Conservation (phyloP, 2,113 vertebrate species). For the Bucco capensis region DNA sequence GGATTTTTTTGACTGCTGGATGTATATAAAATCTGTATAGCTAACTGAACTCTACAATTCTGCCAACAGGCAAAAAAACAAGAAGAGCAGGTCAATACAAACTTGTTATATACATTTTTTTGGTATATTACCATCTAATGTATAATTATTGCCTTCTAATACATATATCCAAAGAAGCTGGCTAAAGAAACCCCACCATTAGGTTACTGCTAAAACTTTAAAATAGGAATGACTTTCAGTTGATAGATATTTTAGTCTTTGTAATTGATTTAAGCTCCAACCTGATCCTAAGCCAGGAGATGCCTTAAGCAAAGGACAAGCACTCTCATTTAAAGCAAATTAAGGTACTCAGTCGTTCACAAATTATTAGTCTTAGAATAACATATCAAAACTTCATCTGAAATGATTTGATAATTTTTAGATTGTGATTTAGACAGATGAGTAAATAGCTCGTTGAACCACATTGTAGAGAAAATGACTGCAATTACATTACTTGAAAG, state of each 20-base stretch:
- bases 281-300: neutral
- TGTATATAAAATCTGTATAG: neutral
- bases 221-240: neutral
- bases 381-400: neutral
- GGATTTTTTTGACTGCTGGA: neutral
- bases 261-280: neutral
- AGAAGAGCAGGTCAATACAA: neutral
- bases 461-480: neutral
- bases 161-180: neutral
- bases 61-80: neutral
- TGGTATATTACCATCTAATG: neutral
- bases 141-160: neutral
- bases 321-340: neutral
- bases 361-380: neutral
- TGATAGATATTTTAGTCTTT: neutral
- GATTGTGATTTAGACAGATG: slow-evolving; percentile 12
- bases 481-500: neutral
- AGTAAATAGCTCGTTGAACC: neutral
- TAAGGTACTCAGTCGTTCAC: neutral
- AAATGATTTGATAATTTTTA: slow-evolving; percentile 2
- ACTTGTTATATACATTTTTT: neutral
- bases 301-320: neutral
- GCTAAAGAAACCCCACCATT: neutral
- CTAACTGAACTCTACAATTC: neutral
- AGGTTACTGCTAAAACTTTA: neutral